These are phyloP conservation scores for Plecturocebus donacophilus DNA, from an alignment of 2,113 vertebrate genomes.

Conservation along the genomic window DNA sequence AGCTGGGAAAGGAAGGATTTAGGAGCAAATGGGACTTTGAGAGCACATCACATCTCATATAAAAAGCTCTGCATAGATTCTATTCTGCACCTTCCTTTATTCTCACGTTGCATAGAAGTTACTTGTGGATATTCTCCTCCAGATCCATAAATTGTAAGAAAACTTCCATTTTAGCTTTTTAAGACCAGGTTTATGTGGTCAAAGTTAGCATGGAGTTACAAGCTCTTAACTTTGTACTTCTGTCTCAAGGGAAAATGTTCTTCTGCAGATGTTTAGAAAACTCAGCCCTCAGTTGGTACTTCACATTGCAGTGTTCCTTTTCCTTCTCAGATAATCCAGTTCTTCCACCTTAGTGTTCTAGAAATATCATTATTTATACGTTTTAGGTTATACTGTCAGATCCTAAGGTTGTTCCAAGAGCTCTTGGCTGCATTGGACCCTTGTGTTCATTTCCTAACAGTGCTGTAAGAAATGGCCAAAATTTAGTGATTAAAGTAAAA, in stretches of 20 bases:
- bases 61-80: not conserved
- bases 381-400: not conserved
- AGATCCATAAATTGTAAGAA: not conserved
- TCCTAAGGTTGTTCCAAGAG: not conserved
- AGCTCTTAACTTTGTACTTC: not conserved
- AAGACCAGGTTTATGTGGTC: not conserved
- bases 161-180: not conserved
- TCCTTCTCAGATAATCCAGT: not conserved
- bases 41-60: not conserved
- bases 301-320: not conserved
- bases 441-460: not conserved
- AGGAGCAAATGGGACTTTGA: not conserved
- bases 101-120: not conserved
- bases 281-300: not conserved
- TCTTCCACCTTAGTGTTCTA: too few relatives aligned
- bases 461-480: not conserved
- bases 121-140: not conserved
- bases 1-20: not conserved
- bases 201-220: not conserved
- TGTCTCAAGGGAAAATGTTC: not conserved
- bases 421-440: too few relatives aligned
- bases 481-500: not conserved
- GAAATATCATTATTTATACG: too few relatives aligned
- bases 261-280: not conserved
- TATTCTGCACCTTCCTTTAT: not conserved